Evolutionary conservation across 2,888 invertebrate genomes (phyloP), one percentile per base, ranked within the genome.

Genomic region (Mactromeris polynyma): DNA sequence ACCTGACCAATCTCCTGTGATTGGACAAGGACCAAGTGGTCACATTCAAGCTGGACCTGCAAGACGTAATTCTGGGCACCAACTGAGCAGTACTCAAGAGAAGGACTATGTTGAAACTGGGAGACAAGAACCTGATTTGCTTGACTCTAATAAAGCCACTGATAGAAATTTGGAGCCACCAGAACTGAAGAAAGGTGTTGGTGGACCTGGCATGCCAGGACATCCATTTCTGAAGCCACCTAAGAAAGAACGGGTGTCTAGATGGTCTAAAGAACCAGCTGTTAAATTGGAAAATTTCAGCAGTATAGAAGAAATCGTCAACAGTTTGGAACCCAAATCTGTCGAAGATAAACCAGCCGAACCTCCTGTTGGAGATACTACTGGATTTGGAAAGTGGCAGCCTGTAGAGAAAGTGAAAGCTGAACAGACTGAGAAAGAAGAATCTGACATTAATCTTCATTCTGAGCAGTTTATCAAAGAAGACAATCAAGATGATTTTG

Each of bases 161-260:
- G 73, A 33, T 1, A 7, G 14, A 14, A 19, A 33, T 33, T 0
- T 17, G 1, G 19, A 26, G 2, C n/a, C 80, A 38, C 26, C 81
- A 21, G 33, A 83, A 51, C 38, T 81, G 6, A 86, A 69, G 58
- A 42, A 51, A 69, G 81, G 85, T 33, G 26, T 83, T 36, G 83
- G 81, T 14, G 90, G 85, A 54, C 90, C 90, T 11, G 89, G 87
- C 19, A 83, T 90, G 31, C 89, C 89, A 46, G 90, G 87, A 1
- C 87, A 85, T 86, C 87, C 90, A 11, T 14, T 38, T 21, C 40
- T 84, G 33, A 88, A 84, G 73, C 81, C 51, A 46, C 2, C 42
- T 9, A 54, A 58, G 40, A 82, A 78, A 19, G 82, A 82, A 36
- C 31, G 82, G 0, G 73, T 31, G 19, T 33, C 31, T n/a, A 38